phyloP scores from a whole-genome alignment of 2,797 vertebrate species.

The Acipenser ruthenus region DNA sequence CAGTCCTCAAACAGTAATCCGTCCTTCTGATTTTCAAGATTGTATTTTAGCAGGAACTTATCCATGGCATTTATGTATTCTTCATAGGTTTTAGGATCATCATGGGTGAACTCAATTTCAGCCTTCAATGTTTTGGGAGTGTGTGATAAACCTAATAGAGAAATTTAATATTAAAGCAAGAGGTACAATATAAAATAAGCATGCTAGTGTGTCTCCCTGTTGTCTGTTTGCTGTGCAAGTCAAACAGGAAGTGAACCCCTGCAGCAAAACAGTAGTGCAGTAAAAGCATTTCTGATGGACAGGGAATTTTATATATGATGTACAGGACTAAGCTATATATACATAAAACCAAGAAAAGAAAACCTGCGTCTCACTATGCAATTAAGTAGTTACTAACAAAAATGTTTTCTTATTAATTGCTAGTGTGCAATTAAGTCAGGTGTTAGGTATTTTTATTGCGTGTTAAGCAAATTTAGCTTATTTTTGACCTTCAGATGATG shows the following conservation, averaged over 20 bases:
- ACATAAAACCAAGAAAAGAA: no score
- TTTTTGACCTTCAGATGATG: no score
- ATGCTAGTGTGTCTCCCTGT: conserved; percentile 5
- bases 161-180: background rate
- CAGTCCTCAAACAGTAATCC: conserved; percentile 62
- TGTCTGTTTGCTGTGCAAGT: conserved; percentile 14
- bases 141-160: conserved; percentile 76
- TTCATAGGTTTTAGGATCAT: conserved; percentile 20
- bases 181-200: background rate
- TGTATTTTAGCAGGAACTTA: conserved; percentile 54
- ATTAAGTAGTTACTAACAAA: no score
- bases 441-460: no score
- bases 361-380: no score
- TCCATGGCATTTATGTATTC: conserved; percentile 45
- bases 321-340: no score
- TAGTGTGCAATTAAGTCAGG: no score
- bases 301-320: no score
- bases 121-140: conserved; percentile 78
- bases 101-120: conserved; percentile 65
- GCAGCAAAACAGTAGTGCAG: conserved; percentile 31
- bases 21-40: conserved; percentile 27
- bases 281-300: no score
- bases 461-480: no score
- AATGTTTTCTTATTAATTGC: no score
- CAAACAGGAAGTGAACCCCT: conserved; percentile 28